Base-by-base conservation (phyloP, 2,113 vertebrate genomes). In the Verasper variegatus region DNA sequence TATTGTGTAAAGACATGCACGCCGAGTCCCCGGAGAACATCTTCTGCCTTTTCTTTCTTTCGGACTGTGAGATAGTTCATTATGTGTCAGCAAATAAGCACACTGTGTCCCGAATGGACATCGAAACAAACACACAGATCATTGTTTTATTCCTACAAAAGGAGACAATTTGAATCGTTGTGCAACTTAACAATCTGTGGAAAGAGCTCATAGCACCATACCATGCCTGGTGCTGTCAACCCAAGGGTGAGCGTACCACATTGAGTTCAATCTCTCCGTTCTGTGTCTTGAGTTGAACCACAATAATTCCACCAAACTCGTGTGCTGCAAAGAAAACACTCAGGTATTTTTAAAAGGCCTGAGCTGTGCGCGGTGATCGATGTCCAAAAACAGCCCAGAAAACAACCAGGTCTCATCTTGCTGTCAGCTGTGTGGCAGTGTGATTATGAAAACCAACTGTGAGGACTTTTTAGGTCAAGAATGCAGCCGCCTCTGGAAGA, bases 391-490 rank as follows among this genome's bases (percentile, higher is more conserved):
- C 12, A 66, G 42, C 42, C 17, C 31, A 69, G 65, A 80, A 75
- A 63, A 75, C 68, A 70, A 56, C 68, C 74, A 54, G 64, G 77
- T 80, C 72, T 81, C 83, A 84, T 85, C 81, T 86, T 84, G 85
- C 80, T 74, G 85, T 90, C 87, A 83, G 85, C 82, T 90, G 91
- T 86, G 90, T 84, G 78, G 78, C 80, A 70, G 67, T 63, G 68
- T 45, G 80, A 82, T 92, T 90, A 91, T 93, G 84, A 89, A 91
- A 92, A 93, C 86, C 87, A 92, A 93, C 84, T 89, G 87, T 77
- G 83, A 79, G 79, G 83, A 83, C 83, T 84, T 91, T 88, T 90
- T 88, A 88, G 91, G 87, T 87, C 88, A 90, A 88, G 90, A 92
- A 92, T 89, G 88, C 84, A 78, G 83, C 80, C 68, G 80, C 77